Percentiles rank a stretch among this genome's conserved stretches.
phyloP scores from a whole-genome alignment of 2,888 invertebrate species.

The Phortica magna region DNA sequence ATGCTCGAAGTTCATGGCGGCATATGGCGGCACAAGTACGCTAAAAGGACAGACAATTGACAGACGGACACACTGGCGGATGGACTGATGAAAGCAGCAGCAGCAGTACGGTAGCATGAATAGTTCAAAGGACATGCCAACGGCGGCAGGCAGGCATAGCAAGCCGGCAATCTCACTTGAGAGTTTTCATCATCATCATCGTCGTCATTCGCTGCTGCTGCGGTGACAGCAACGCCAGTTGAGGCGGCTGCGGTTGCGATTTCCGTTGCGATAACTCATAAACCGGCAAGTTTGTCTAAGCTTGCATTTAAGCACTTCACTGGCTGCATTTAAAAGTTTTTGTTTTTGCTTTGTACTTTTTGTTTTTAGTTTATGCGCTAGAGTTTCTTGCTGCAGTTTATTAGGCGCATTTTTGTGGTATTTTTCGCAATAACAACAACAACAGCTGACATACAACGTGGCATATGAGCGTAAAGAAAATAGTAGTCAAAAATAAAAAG shows the following conservation, averaged over 20 bases:
- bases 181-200: neutral
- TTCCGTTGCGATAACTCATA: conserved; percentile 15
- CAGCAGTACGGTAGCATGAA: neutral
- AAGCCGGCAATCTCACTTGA: neutral
- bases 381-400: neutral
- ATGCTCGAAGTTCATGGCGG: neutral
- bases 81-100: neutral
- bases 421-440: neutral
- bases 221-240: neutral
- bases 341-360: conserved; percentile 20
- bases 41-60: conserved; percentile 13
- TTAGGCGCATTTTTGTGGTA: conserved; percentile 4
- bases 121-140: neutral
- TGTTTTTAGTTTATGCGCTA: neutral
- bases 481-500: neutral
- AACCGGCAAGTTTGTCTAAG: conserved; percentile 16
- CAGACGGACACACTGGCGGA: neutral
- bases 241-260: neutral
- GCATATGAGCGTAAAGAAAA: neutral
- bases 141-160: neutral
- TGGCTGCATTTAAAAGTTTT: conserved; percentile 14
- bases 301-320: conserved; percentile 22
- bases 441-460: conserved; percentile 6
- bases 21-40: conserved; percentile 30
- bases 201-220: neutral